Conservation (phyloP, 2,113 vertebrate species). For the Bambusicola thoracicus region DNA sequence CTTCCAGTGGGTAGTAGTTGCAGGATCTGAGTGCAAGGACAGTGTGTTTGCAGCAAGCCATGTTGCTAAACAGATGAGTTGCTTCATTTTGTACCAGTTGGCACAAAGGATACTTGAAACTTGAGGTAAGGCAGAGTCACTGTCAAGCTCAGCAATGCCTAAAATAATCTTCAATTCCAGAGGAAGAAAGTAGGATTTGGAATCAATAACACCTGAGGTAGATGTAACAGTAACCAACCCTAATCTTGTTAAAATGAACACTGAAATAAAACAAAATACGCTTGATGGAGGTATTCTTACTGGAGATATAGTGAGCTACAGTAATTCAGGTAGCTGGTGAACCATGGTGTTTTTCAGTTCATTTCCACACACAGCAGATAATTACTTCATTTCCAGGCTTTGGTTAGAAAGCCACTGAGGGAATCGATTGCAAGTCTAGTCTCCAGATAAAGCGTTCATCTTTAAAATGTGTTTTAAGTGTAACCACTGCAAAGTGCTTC, state of each 20-base stretch:
- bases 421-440: slow-evolving; percentile 1
- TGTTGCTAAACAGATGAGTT: slow-evolving; percentile 1
- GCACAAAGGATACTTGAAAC: neutral
- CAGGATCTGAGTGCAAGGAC: neutral
- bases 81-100: slow-evolving; percentile 7
- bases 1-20: neutral
- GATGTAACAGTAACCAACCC: neutral
- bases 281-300: neutral
- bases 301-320: neutral
- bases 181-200: neutral
- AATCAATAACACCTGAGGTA: neutral
- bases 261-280: neutral
- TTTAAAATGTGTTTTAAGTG: slow-evolving; percentile 48
- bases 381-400: slow-evolving; percentile 46
- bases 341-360: slow-evolving; percentile 11
- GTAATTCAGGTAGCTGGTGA: slow-evolving; percentile 23
- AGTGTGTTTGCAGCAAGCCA: neutral
- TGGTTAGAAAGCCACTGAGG: slow-evolving; percentile 22
- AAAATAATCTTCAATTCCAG: neutral
- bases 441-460: slow-evolving; percentile 14
- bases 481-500: slow-evolving; percentile 6
- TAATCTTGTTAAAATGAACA: slow-evolving; percentile 23
- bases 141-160: neutral
- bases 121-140: neutral
- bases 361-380: slow-evolving; percentile 4